Evolutionary conservation across 2,797 vertebrate genomes (phyloP), one percentile per base, ranked within the genome.

Genomic region (Miichthys miiuy): DNA sequence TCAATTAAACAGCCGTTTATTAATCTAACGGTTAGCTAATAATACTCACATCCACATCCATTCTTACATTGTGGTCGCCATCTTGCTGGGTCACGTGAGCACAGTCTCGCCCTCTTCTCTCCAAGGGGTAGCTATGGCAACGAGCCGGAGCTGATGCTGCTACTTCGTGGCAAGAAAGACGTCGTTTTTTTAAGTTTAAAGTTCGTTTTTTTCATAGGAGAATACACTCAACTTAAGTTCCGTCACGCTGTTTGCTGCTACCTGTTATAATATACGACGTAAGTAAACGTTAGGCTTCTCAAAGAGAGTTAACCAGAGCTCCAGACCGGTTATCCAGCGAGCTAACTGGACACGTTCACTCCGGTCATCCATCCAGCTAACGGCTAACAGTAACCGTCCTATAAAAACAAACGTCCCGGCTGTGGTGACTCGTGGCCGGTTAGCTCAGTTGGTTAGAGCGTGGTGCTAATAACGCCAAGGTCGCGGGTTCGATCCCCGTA

Each of bases 381-480:
- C 7, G 7, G 34, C 34, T 34, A 34, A 1, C 30, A 34, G 1
- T 34, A 7, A 34, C 34, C 7, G 1, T 8, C 7, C 34, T 34
- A 16, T 23, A 23, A 13, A 23, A 13, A 6, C 1, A 7, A 23
- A 52, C 2, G 51, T 44, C 11, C 4, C 4, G 11, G 3, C 0
- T 1, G 0, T 4, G 10, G 42, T 1, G 4, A 12, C 13, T 44
- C 42, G 25, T 25, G 82, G 77, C 77, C 71, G 76, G 77, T 82
- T 82, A 82, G 81, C 83, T 80, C 81, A 87, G 79, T 77, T 88
- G 82, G 90, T 92, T 93, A 92, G 85, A 91, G 91, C 84, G 89
- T 92, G 89, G 80, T 92, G 91, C 91, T 91, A 94, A 93, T 93
- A 91, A 93, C 75, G 86, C 87, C 86, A 93, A 89, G 88, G 86